Base-by-base conservation (phyloP, 2,888 invertebrate species). In the Luperina testacea region DNA sequence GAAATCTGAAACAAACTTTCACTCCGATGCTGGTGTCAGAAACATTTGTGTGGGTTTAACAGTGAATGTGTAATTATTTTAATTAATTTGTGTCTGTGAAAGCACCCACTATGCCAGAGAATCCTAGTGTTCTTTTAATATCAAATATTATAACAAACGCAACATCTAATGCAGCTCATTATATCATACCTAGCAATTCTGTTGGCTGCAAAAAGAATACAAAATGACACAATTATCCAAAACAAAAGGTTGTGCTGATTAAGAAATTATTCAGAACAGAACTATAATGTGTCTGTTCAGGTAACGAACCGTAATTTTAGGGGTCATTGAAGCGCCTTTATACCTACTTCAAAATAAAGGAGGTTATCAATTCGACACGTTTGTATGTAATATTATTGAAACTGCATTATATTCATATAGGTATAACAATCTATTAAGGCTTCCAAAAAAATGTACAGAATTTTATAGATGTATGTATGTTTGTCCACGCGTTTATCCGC, bases 201-300 rank as follows among this genome's bases (percentile, higher is more conserved):
- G 89, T 93, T 93, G 76, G 90, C 86, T 72, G 75, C 87, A 87
- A 83, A 80, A 87, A 87, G 94, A 95, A 96, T 95, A 90, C 87
- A 81, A 90, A 95, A 95, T 92, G 92, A 92, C 87, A 92, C 92
- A 94, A 95, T 95, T 95, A 96, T 90, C 88, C 85, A 87, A 92
- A 94, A 95, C 95, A 95, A 95, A 95, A 81, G 94, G 93, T 92
- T 87, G 11, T 90, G 92, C 92, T 95, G 93, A 95, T 95, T 94
- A 95, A 94, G 93, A 94, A 93, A 95, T 94, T 94, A 95, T 93
- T 92, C 88, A 88, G 89, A 86, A 80, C 77, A 82, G 78, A 90
- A 89, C 87, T 88, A 84, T 90, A 91, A 78, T 79, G 80, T 75
- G 74, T 32, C 63, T 79, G 45, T 78, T 68, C 57, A 75, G 75